These are phyloP conservation scores for Mormyrus lacerda DNA, from an alignment of 2,113 vertebrate genomes.

Conservation along the genomic window DNA sequence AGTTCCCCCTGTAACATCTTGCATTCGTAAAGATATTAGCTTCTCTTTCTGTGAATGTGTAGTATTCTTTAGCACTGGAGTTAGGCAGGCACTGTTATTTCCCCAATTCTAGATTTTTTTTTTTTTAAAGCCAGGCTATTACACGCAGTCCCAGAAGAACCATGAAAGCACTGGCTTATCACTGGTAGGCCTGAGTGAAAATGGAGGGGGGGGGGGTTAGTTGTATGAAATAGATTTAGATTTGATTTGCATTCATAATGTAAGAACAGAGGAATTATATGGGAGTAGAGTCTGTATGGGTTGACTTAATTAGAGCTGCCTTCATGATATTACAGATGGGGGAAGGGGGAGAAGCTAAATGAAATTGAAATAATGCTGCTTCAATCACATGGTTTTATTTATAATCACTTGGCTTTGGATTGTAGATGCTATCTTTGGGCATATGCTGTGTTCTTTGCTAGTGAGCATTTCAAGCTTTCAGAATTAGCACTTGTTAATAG, in stretches of 20 bases:
- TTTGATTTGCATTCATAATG: neutral
- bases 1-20: neutral
- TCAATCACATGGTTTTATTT: neutral
- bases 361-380: neutral
- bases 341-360: neutral
- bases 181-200: neutral
- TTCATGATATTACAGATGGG: neutral
- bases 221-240: neutral
- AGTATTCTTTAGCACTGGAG: neutral
- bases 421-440: neutral
- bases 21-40: neutral
- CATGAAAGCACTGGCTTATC: neutral
- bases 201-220: neutral
- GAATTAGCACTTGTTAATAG: neutral
- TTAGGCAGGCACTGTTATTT: neutral
- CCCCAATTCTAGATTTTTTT: neutral
- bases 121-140: neutral
- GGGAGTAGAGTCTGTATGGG: neutral
- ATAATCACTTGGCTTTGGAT: neutral
- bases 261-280: neutral
- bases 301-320: neutral
- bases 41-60: neutral
- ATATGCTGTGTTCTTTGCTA: neutral
- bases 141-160: neutral
- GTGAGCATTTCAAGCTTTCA: neutral